phyloP scores from a whole-genome alignment of 2,888 invertebrate genomes.

The Andrena dorsata region DNA sequence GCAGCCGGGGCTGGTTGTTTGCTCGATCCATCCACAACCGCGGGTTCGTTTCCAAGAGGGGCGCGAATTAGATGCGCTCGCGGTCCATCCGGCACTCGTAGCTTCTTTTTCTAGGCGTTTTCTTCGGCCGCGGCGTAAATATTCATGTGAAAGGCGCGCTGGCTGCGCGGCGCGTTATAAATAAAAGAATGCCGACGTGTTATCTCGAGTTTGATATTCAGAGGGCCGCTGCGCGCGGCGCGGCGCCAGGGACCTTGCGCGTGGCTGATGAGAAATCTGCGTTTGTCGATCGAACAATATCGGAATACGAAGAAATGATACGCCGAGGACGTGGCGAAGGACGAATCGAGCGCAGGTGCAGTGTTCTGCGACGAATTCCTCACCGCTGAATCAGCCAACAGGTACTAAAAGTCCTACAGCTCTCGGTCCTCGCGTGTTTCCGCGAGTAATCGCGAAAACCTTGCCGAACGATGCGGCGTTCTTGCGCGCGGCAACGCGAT shows the following conservation, averaged over 20 bases:
- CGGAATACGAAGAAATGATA: constrained; percentile 60
- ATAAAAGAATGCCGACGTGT: constrained; percentile 16
- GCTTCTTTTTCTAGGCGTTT: not conserved
- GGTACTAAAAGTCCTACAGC: not conserved
- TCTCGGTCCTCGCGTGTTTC: not conserved
- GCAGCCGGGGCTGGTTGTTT: constrained; percentile 1
- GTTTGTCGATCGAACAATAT: constrained; percentile 57
- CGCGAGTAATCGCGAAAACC: not conserved
- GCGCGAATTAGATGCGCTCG: not conserved
- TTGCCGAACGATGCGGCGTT: constrained; percentile 14
- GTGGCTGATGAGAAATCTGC: constrained; percentile 22
- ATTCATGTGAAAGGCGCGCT: constrained; percentile 33
- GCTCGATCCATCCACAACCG: not conserved
- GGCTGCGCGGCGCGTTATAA: not conserved
- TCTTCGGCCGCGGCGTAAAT: constrained; percentile 14
- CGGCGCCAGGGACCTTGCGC: constrained; percentile 3
- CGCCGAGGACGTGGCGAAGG: constrained; percentile 51
- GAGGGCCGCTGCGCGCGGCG: not conserved
- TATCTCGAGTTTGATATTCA: constrained; percentile 34
- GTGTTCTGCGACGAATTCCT: constrained; percentile 63
- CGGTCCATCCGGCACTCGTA: not conserved
- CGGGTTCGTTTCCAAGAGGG: not conserved
- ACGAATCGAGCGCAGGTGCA: constrained; percentile 45
- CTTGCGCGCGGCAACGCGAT: not conserved
- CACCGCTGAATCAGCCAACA: constrained; percentile 32